Evolutionary conservation across 2,797 vertebrate species (phyloP), one percentile per base, ranked within the genome.

Genomic region (Margarornis squamiger): DNA sequence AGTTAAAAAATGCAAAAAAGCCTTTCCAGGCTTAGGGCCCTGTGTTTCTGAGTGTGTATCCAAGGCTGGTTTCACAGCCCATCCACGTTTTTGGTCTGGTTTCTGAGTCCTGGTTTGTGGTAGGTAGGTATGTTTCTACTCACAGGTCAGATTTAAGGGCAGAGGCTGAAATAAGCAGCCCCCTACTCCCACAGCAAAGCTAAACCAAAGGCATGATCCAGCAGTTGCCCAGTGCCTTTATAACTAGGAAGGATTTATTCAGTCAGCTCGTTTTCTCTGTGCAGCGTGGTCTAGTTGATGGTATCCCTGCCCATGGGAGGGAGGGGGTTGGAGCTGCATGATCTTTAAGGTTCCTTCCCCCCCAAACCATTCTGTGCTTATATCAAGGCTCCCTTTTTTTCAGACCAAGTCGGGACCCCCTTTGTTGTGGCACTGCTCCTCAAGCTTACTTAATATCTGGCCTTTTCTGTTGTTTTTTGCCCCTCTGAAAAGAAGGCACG

Each of bases 141-240:
- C 8, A 4, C 12, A 12, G 38, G 17, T 66, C 77, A 49, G 68
- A 41, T 38, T 80, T 49, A 54, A 43, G 4, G 34, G 27, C 32
- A 87, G 74, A 63, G 24, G 27, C 38, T 36, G 39, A 32, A 67
- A 27, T 26, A 41, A 59, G 4, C 41, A 55, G 23, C 10, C 30
- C 1, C 1, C 30, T 45, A 1, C 1, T 12, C 18, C 17, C 14
- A 1, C 12, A 29, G 29, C 17, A 26, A 38, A 70, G 26, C 55
- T 30, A 29, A 74, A 65, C 16, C 58, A 16, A 39, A 15, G 12
- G 18, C 0, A 2, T 1, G 6, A 39, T 52, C 0, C 0, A 77
- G 45, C 24, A 22, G 21, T 62, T 62, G 52, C 52, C 62, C 0
- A 1, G 0, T 48, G 11, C 0, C 0, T 66, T 76, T 63, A 2